phyloP scores from a whole-genome alignment of 2,888 invertebrate genomes.

The Sinohyriopsis cumingii region DNA sequence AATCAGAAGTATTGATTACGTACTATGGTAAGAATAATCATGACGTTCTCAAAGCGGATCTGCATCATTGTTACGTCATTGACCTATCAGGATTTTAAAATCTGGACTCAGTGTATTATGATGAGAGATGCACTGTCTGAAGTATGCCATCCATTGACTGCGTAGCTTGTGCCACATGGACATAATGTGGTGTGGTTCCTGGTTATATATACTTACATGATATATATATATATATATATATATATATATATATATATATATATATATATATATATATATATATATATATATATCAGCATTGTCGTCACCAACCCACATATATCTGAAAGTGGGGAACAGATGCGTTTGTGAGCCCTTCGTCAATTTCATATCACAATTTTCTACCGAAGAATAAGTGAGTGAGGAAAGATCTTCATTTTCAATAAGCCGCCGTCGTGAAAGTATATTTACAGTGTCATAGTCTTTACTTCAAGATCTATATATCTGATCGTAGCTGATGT shows the following conservation, averaged over 20 bases:
- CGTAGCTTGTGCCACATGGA: conserved; percentile 12
- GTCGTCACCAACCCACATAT: conserved; percentile 38
- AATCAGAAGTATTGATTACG: too few relatives aligned
- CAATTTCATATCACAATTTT: conserved; percentile 16
- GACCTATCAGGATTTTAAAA: too few relatives aligned
- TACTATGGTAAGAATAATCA: too few relatives aligned
- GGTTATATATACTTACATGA: conserved; percentile 31
- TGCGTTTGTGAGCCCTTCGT: conserved; percentile 2
- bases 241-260: too few relatives aligned
- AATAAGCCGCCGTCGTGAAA: conserved; percentile 10
- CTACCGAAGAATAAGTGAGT: conserved; percentile 9
- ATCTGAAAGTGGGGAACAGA: conserved; percentile 30
- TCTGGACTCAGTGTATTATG: conserved; percentile 13
- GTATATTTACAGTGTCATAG: too few relatives aligned
- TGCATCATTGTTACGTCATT: too few relatives aligned
- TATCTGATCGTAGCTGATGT: conserved; percentile 12
- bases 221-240: too few relatives aligned
- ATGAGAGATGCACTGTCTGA: conserved; percentile 26
- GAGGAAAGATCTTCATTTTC: conserved; percentile 12
- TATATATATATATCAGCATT: conserved; percentile 37
- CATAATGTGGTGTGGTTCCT: conserved; percentile 7
- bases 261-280: too few relatives aligned
- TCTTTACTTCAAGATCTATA: too few relatives aligned
- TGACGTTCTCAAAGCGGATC: too few relatives aligned
- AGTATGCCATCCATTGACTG: conserved; percentile 24